Conservation (phyloP, 2,113 vertebrate genomes). For the Anas platyrhynchos region DNA sequence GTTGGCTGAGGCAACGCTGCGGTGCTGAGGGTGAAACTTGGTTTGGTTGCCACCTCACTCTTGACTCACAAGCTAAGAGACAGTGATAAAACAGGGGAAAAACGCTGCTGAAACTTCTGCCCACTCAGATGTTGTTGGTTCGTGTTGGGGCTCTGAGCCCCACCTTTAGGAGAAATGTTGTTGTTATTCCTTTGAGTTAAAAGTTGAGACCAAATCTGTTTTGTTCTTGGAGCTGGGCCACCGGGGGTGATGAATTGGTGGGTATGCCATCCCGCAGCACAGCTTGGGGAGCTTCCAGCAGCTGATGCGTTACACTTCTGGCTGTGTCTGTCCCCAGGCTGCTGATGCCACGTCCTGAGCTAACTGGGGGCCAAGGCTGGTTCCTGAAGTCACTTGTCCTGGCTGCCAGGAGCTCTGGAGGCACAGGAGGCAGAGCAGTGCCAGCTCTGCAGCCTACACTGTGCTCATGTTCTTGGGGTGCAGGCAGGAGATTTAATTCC, state of each 20-base stretch:
- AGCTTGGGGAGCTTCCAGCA: accelerated
- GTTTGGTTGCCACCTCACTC: too few relatives aligned
- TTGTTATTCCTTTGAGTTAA: neutral
- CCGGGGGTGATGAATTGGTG: accelerated
- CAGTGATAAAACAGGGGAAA: accelerated
- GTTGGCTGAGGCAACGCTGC: accelerated
- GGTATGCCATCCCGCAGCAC: accelerated
- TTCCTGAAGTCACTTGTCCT: neutral
- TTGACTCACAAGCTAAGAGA: neutral
- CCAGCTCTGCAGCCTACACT: accelerated
- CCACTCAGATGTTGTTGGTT: neutral
- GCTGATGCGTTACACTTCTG: neutral
- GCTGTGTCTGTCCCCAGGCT: neutral
- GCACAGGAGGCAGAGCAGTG: neutral
- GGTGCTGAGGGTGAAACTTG: neutral
- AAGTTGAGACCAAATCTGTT: conserved; percentile 41
- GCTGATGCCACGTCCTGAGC: neutral
- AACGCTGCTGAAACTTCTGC: neutral
- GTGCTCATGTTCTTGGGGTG: neutral
- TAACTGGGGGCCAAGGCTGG: neutral
- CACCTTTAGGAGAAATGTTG: neutral
- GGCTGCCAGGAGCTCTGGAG: neutral
- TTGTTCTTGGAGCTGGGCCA: neutral
- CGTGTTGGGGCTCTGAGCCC: accelerated
- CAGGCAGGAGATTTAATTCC: neutral